Conservation (phyloP, 1,140 invertebrate species). For the Orchestia grillus region DNA sequence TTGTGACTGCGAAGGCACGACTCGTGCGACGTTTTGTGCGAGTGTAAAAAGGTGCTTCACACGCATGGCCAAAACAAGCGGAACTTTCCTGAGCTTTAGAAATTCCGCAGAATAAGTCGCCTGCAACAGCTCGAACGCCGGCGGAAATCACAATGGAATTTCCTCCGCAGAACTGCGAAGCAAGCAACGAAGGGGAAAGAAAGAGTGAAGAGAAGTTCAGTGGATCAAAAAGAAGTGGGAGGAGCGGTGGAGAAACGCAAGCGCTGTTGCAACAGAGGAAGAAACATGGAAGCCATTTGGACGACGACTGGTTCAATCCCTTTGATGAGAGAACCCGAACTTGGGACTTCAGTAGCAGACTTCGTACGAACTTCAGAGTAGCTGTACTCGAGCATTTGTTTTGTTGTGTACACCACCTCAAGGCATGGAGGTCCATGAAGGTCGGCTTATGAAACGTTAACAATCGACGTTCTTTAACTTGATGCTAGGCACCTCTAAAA, state of each 20-base stretch:
- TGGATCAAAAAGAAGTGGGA: no score
- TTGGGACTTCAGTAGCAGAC: neutral
- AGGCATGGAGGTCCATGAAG: no score
- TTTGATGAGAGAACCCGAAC: neutral
- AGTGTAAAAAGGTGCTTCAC: neutral
- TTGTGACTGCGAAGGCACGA: neutral
- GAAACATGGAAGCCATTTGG: neutral
- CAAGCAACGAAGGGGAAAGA: neutral
- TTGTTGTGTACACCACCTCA: no score
- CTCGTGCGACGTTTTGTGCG: neutral
- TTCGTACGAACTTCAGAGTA: no score
- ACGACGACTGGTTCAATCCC: neutral
- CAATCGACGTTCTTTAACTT: no score
- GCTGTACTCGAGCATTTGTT: no score
- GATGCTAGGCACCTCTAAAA: no score
- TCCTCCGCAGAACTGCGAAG: neutral
- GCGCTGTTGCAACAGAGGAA: neutral
- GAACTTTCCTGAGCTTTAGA: neutral
- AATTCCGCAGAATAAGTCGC: neutral
- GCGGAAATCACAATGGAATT: neutral
- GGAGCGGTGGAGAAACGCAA: neutral
- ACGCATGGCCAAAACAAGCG: neutral
- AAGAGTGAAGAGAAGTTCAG: neutral
- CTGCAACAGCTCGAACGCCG: neutral
- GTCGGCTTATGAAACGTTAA: no score